phyloP scores from a whole-genome alignment of 2,888 invertebrate genomes.

The Thysanoteuthis rhombus region DNA sequence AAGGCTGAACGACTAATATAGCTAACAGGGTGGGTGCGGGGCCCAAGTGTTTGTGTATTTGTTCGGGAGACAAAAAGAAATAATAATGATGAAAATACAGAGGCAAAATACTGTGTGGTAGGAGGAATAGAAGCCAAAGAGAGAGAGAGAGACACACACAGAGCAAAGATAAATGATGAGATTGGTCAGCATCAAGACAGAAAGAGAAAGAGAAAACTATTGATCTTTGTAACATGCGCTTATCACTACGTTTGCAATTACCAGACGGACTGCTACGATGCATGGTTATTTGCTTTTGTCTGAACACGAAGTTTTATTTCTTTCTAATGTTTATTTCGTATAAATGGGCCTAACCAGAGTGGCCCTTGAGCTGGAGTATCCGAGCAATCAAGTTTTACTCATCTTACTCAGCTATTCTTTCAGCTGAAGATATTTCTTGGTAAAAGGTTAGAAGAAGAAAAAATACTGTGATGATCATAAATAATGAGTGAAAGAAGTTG shows the following conservation, averaged over 20 bases:
- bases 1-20: neutral
- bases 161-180: neutral
- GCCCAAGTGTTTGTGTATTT: neutral
- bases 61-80: neutral
- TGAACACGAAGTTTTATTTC: neutral
- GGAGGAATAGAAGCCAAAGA: neutral
- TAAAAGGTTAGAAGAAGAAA: too few species aligned
- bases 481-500: too few species aligned
- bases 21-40: neutral
- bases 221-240: neutral
- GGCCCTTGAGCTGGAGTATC: too few species aligned
- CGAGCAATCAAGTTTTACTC: too few species aligned
- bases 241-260: neutral
- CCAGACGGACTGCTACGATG: neutral
- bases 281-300: neutral
- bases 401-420: too few species aligned
- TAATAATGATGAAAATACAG: conserved; percentile 12
- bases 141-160: too few species aligned
- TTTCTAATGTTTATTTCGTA: neutral
- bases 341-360: too few species aligned
- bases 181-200: neutral
- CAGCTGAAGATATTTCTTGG: too few species aligned
- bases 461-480: too few species aligned
- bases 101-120: neutral
- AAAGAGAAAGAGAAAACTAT: neutral